Base-by-base conservation (phyloP, 2,113 vertebrate species). In the Cavia aperea region DNA sequence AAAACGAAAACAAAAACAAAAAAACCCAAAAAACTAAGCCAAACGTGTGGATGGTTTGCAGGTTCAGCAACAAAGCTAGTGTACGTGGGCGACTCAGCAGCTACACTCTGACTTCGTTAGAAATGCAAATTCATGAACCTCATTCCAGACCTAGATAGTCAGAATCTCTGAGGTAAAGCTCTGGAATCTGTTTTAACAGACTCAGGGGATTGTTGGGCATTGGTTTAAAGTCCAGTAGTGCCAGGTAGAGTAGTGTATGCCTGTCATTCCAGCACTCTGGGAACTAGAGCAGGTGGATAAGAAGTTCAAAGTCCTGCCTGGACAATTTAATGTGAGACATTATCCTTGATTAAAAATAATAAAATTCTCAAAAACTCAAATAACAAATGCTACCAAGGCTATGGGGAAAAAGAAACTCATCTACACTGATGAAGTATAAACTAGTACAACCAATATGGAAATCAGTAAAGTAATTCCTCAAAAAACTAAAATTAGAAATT, bases 171-270 rank as follows among this genome's bases (percentile, higher is more conserved):
- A 89, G 26, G 39, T 90, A 51, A n/a, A 7, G 24, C 31, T 51
- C 86, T 81, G 31, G n/a, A 54, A 43, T 93, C 77, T 81, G 29
- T 81, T 90, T 78, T 60, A 88, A 75, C 51, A 93, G 86, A 85
- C 36, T 46, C 56, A 36, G 9, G 15, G 87, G 70, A 89, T 89
- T 87, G 26, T 83, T 51, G 36, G 14, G 7, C 51, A n/a, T 18
- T 85, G 51, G 16, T 58, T 91, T 84, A 91, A 91, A 77, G 66
- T 78, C 43, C 21, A 70, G 10, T 81, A 63, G 65, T 96, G 49
- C 46, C 24, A 23, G 66, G 29, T 15, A 23, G 46, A 54, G 26
- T 51, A 7, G 23, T 77, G 12, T 15, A 75, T 2, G 13, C 39
- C 39, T 24, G 39, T 46, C 46, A 26, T 75, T 46, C 23, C 23